Conservation (phyloP, 1,140 invertebrate genomes). For the Frieseomelitta varia region DNA sequence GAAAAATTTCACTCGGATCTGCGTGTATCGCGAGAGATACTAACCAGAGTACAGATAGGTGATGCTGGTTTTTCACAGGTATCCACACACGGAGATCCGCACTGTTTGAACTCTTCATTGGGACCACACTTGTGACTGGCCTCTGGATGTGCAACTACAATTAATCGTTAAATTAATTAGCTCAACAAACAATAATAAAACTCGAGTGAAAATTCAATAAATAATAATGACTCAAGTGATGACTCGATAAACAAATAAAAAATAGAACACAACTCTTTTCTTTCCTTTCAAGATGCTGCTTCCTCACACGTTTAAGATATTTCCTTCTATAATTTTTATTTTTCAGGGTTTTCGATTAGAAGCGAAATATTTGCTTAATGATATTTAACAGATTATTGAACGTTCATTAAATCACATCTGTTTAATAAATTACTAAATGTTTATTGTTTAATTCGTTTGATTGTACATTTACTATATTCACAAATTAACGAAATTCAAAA, state of each 20-base stretch:
- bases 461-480: too few relatives aligned
- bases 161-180: neutral
- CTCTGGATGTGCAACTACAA: slow-evolving; percentile 10
- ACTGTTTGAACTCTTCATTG: slow-evolving; percentile 37
- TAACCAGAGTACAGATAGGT: slow-evolving; percentile 33
- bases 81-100: slow-evolving; percentile 31
- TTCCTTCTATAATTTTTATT: neutral
- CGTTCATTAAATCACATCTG: too few relatives aligned
- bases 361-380: neutral
- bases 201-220: too few relatives aligned
- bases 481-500: too few relatives aligned
- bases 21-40: neutral
- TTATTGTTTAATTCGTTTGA: too few relatives aligned
- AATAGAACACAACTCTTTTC: neutral
- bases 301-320: too few relatives aligned
- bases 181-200: too few relatives aligned
- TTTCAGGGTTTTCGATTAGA: neutral
- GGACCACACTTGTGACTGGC: neutral
- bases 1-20: too few relatives aligned
- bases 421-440: too few relatives aligned
- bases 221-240: too few relatives aligned
- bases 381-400: neutral
- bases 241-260: neutral
- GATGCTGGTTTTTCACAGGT: slow-evolving; percentile 12
- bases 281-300: too few relatives aligned